Evolutionary conservation across 2,888 invertebrate species (phyloP).

Genomic region (Drosophila emarginata): DNA sequence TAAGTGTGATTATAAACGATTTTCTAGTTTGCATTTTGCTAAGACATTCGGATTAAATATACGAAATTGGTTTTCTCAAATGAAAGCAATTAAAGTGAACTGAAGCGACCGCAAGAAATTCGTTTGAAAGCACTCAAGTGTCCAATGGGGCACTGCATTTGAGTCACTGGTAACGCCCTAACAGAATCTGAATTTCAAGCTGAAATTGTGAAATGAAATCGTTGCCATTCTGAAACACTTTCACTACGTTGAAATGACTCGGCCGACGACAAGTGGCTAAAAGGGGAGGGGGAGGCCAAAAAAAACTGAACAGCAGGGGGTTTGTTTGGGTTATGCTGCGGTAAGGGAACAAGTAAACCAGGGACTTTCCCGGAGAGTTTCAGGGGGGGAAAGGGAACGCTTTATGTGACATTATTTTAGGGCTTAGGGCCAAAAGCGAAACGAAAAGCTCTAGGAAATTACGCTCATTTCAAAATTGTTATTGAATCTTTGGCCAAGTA

Average conservation of each 20-base stretch:
- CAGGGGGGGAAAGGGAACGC: background rate
- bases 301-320: background rate
- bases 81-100: conserved; percentile 12
- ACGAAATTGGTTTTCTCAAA: background rate
- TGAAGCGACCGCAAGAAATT: background rate
- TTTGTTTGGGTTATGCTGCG: background rate
- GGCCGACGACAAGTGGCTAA: conserved; percentile 2
- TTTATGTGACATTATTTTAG: conserved; percentile 63
- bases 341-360: background rate
- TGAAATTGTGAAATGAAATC: background rate
- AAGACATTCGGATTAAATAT: conserved; percentile 2
- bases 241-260: background rate
- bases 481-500: conserved; percentile 80
- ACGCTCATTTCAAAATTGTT: conserved; percentile 74
- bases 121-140: conserved; percentile 1
- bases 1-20: background rate
- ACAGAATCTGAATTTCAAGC: background rate
- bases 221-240: conserved; percentile 6
- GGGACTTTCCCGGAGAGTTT: too few relatives aligned
- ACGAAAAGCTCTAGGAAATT: conserved; percentile 64
- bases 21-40: conserved; percentile 1
- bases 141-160: background rate
- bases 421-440: conserved; percentile 45
- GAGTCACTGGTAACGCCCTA: conserved; percentile 1
- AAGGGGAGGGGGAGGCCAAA: background rate